A percentile compares a stretch with the other conserved stretches of the same genome.
Evolutionary conservation across 2,888 invertebrate genomes (phyloP).

Genomic region (Dicycla oo): DNA sequence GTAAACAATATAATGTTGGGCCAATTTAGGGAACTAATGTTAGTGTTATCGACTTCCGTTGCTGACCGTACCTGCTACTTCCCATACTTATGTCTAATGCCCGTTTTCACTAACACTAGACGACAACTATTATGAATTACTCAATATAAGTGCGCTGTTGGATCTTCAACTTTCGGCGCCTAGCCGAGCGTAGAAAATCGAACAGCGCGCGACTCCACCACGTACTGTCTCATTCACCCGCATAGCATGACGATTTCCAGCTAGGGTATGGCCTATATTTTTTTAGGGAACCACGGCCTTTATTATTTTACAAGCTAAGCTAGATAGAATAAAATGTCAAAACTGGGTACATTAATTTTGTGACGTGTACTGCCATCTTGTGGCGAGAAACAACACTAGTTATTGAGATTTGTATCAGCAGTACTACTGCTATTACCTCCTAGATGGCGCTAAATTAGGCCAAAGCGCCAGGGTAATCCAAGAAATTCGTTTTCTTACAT

Average conservation of each 20-base stretch:
- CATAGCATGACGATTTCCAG: not conserved
- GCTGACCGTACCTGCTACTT: not conserved
- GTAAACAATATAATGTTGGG: not conserved
- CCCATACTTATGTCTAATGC: not conserved
- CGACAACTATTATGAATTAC: too few species aligned
- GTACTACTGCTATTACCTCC: constrained; percentile 24
- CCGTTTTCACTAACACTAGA: not conserved
- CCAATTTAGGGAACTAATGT: not conserved
- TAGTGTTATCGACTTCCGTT: not conserved
- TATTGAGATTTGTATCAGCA: constrained; percentile 49
- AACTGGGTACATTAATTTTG: not conserved
- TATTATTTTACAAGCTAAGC: not conserved
- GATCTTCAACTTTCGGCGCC: not conserved
- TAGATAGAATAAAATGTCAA: too few species aligned
- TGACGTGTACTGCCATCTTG: constrained; percentile 55
- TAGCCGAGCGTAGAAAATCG: not conserved
- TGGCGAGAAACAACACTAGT: constrained; percentile 50
- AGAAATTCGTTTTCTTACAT: too few species aligned
- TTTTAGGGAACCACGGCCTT: not conserved
- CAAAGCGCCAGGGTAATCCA: too few species aligned
- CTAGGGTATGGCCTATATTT: not conserved
- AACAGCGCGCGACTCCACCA: not conserved
- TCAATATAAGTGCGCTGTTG: too few species aligned
- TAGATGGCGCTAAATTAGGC: constrained; percentile 49
- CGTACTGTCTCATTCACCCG: not conserved